phyloP scores from a whole-genome alignment of 2,797 vertebrate species.

The Acanthiza pusilla region DNA sequence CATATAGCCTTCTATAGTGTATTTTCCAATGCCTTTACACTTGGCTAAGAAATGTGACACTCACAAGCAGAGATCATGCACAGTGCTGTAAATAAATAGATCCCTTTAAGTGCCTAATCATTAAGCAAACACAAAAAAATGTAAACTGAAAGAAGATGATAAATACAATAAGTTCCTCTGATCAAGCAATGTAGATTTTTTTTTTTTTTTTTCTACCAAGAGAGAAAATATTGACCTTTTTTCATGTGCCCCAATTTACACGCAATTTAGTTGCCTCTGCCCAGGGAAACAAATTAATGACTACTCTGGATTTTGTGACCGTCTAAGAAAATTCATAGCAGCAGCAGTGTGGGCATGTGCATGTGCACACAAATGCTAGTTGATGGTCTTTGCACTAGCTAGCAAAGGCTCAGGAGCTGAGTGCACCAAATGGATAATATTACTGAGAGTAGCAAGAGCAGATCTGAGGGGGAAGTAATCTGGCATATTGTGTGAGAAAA shows the following conservation, averaged over 20 bases:
- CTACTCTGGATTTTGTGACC: not conserved
- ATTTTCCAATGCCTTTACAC: not conserved
- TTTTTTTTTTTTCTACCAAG: not conserved
- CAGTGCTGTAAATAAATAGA: not conserved
- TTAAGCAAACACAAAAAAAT: not conserved
- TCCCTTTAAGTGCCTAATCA: not conserved
- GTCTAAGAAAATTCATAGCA: not conserved
- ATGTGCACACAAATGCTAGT: not conserved
- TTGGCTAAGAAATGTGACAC: not conserved
- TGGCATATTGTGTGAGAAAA: conserved; percentile 57
- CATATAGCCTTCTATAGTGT: not conserved
- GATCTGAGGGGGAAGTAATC: conserved; percentile 58
- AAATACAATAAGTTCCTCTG: not conserved
- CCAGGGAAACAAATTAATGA: not conserved
- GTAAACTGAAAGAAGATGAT: not conserved
- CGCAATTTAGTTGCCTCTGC: not conserved
- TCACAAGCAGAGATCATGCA: not conserved
- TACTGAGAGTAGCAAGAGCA: not conserved
- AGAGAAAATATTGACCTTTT: not conserved
- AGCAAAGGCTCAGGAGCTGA: not conserved
- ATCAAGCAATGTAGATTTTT: not conserved
- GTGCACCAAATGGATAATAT: not conserved
- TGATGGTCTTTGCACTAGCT: not conserved
- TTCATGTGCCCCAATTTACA: not conserved
- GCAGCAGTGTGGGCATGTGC: no score